phyloP scores from a whole-genome alignment of 2,888 invertebrate genomes.

The Eupithecia tripunctaria region DNA sequence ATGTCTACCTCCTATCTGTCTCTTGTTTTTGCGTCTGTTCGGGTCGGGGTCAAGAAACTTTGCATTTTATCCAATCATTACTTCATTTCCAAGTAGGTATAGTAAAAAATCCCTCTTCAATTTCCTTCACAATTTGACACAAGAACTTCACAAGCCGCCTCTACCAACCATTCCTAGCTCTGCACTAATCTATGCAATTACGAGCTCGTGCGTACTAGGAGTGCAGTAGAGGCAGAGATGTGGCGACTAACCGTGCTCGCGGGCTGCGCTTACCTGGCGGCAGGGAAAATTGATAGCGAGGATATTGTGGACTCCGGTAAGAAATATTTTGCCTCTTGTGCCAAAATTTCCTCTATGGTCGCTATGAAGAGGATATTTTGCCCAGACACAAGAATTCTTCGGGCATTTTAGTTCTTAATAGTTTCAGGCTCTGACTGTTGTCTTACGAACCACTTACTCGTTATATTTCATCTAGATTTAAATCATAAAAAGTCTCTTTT shows the following conservation, averaged over 20 bases:
- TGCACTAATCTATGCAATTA: neutral
- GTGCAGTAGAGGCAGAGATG: conserved; percentile 22
- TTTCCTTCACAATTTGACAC: neutral
- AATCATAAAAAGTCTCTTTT: too few relatives aligned
- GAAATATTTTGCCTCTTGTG: neutral
- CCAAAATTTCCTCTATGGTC: too few relatives aligned
- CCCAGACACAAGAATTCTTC: too few relatives aligned
- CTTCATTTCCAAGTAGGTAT: too few relatives aligned
- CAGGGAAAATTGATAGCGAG: conserved; percentile 49
- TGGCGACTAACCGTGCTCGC: conserved; percentile 29
- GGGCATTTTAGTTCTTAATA: too few relatives aligned
- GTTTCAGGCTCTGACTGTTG: too few relatives aligned
- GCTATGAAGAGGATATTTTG: neutral
- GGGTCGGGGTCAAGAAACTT: too few relatives aligned
- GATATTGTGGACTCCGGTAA: conserved; percentile 50
- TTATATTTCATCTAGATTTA: too few relatives aligned
- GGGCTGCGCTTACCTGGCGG: conserved; percentile 26
- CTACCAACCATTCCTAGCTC: neutral
- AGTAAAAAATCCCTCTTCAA: neutral
- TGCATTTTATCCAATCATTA: too few relatives aligned
- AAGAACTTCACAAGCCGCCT: neutral
- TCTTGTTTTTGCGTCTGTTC: too few relatives aligned
- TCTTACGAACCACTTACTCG: too few relatives aligned
- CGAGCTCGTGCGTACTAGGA: conserved; percentile 5
- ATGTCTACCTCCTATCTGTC: too few relatives aligned